These are phyloP conservation scores for Porites lobata DNA, from an alignment of 92 coral and sea anemone species.

Conservation along the genomic window DNA sequence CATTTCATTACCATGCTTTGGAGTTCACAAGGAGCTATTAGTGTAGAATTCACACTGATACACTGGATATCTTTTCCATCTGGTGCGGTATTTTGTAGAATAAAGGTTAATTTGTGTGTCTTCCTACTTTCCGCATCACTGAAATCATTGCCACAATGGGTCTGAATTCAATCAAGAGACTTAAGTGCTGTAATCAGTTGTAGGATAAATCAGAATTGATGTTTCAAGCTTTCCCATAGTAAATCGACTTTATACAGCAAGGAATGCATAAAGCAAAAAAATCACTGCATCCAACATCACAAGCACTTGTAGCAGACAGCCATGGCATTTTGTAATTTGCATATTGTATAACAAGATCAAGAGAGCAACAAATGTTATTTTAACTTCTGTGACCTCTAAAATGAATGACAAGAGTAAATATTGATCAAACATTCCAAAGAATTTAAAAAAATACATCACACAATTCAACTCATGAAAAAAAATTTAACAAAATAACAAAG, in stretches of 20 bases:
- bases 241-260: conserved; percentile 6
- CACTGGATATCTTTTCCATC: background rate
- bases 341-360: conserved; percentile 6
- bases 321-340: conserved; percentile 19
- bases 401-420: conserved; percentile 21
- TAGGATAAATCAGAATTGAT: background rate
- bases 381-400: conserved; percentile 37
- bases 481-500: background rate
- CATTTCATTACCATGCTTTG: background rate
- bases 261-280: conserved; percentile 5
- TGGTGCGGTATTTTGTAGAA: background rate
- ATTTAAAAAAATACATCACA: background rate
- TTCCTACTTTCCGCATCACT: conserved; percentile 2
- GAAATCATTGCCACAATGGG: background rate
- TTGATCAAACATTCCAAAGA: conserved; percentile 30
- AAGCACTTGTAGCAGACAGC: conserved; percentile 4
- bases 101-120: background rate
- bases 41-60: conserved; percentile 6
- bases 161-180: background rate
- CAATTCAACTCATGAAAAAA: background rate
- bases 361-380: conserved; percentile 16
- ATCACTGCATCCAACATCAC: conserved; percentile 23
- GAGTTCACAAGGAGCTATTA: background rate
- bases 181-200: no score
- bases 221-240: background rate